phyloP scores from a whole-genome alignment of 2,797 vertebrate genomes.

The Oreochromis grahami region DNA sequence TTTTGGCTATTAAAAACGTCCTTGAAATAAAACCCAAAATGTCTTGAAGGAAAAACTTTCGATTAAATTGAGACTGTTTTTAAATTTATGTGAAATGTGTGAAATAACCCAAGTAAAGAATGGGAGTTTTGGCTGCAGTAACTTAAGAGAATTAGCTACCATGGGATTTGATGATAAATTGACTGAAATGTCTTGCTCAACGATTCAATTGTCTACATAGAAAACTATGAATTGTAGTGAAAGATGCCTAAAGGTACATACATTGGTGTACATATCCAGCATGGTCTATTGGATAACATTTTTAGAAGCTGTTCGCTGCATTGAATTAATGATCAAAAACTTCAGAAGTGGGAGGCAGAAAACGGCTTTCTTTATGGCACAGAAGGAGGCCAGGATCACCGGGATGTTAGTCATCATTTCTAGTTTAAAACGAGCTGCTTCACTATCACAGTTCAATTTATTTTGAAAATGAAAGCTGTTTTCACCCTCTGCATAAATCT shows the following conservation, averaged over 20 bases:
- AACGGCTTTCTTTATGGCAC: background rate
- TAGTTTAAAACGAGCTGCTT: slow-evolving; percentile 1
- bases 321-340: background rate
- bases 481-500: background rate
- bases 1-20: slow-evolving; percentile 39
- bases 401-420: slow-evolving; percentile 7
- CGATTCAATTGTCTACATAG: slow-evolving; percentile 30
- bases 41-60: slow-evolving; percentile 53
- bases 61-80: slow-evolving; percentile 64
- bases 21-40: slow-evolving; percentile 43
- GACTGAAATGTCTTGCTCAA: slow-evolving; percentile 35
- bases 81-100: slow-evolving; percentile 43
- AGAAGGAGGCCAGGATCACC: background rate
- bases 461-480: slow-evolving; percentile 29
- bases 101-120: slow-evolving; percentile 64
- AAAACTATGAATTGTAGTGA: background rate
- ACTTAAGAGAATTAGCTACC: slow-evolving; percentile 30
- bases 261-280: background rate
- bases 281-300: background rate
- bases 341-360: background rate
- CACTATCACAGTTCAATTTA: slow-evolving; percentile 29
- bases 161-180: slow-evolving; percentile 50
- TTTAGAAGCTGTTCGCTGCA: background rate
- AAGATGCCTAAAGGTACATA: background rate
- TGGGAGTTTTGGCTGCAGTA: slow-evolving; percentile 40